A percentile compares a stretch with the other conserved stretches of the same genome.
Conservation (phyloP, 2,888 invertebrate species). For the Thyatira batis region DNA sequence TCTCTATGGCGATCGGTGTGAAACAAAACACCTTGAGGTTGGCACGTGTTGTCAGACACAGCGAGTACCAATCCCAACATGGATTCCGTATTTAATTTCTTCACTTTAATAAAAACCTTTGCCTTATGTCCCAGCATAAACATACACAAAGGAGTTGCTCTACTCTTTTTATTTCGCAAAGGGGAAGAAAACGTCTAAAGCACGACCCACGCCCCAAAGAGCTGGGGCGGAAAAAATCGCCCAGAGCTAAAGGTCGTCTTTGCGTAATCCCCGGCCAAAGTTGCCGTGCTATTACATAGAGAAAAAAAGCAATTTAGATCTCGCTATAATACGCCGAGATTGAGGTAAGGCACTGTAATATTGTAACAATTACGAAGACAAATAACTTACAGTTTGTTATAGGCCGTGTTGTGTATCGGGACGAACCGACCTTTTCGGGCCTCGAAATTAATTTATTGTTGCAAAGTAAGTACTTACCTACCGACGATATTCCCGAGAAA, state of each 20-base stretch:
- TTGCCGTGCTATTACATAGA: conserved; percentile 39
- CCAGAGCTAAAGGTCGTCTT: conserved; percentile 59
- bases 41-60: not conserved
- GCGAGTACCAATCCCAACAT: not conserved
- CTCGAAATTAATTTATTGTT: conserved; percentile 11
- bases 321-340: conserved; percentile 36
- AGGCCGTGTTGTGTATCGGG: conserved; percentile 6
- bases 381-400: conserved; percentile 17
- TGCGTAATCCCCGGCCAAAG: conserved; percentile 47
- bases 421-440: conserved; percentile 1
- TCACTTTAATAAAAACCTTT: not conserved
- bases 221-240: conserved; percentile 50
- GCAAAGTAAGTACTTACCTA: conserved; percentile 6
- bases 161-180: conserved; percentile 36
- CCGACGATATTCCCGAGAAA: conserved; percentile 3
- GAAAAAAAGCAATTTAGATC: conserved; percentile 58
- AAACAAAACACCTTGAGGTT: not conserved
- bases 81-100: not conserved
- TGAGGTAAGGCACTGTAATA: conserved; percentile 27
- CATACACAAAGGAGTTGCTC: conserved; percentile 18
- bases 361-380: conserved; percentile 32
- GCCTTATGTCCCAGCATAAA: conserved; percentile 1
- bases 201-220: conserved; percentile 36
- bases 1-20: not conserved
- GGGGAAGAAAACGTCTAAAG: conserved; percentile 39